Base-by-base conservation (phyloP, 2,113 vertebrate genomes). In the Lonchura striata region DNA sequence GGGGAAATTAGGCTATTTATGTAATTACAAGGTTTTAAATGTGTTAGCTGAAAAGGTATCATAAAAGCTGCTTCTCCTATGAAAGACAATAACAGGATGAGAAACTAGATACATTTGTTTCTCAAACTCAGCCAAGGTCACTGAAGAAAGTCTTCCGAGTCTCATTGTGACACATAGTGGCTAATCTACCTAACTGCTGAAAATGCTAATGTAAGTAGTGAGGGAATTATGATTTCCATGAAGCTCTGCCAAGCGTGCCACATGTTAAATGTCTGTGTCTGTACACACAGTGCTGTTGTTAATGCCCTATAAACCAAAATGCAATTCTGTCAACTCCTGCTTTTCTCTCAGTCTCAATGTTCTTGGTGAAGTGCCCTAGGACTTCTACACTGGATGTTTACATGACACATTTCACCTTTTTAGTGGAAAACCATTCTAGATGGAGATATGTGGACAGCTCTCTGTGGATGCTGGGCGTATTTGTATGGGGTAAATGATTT, bases 101-200 rank as follows among this genome's bases (percentile, higher is more conserved):
- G 39, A 63, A 90, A 21, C 11, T 18, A 83, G 25, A 49, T 15
- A 12, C 1, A 10, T 6, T 56, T 47, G 7, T 19, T 15, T 76
- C 33, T 47, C 41, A 54, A 44, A 70, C 21, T 52, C 60, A 69
- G 70, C 24, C 46, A 41, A 69, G n/a, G 27, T 88, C 4, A 1
- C 42, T 59, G 23, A 59, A 63, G 56, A 31, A 65, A n/a, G 21
- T 39, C 11, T 25, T 63, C 10, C 13, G 31, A 50, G 12, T 53
- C 24, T 70, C 0, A 0, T 4, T 27, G 64, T 54, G 24, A 33
- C 30, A 72, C 27, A 27, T 1, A 60, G 27, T 30, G 35, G 13
- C 54, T 57, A 35, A 57, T 35, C 12, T 30, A 64, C 7, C 23
- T 47, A 47, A 12, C 17, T 84, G 28, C 64, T 74, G 56, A 50